Conservation (phyloP, 2,113 vertebrate genomes). For the Crotalus viridis region DNA sequence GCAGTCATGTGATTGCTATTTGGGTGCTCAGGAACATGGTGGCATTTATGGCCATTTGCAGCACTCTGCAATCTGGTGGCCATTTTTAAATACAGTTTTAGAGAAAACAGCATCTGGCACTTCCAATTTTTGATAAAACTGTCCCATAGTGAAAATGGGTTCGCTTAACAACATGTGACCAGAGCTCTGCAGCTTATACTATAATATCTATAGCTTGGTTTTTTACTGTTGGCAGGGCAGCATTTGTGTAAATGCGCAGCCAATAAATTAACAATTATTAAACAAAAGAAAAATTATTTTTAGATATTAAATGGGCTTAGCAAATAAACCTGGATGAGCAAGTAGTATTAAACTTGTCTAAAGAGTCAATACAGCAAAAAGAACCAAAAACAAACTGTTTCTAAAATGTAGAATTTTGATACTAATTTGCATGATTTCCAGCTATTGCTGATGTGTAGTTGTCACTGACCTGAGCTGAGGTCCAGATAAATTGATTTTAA, state of each 20-base stretch:
- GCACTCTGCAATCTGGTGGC: neutral
- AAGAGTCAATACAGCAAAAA: neutral
- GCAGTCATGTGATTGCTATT: neutral
- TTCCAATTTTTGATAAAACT: neutral
- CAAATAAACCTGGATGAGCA: neutral
- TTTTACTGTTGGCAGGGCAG: neutral
- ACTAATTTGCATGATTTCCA: neutral
- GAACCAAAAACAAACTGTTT: neutral
- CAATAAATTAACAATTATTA: neutral
- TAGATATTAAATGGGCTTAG: neutral
- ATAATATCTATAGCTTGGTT: neutral
- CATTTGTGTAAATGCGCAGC: neutral
- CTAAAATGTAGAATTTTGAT: neutral
- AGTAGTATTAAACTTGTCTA: neutral
- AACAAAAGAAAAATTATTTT: neutral
- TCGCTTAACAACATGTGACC: neutral
- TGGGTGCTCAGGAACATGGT: neutral
- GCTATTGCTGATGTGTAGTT: neutral
- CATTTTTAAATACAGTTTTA: neutral
- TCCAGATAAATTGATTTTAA: conserved; percentile 77
- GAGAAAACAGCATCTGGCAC: neutral
- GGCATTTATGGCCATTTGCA: neutral
- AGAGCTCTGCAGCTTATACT: neutral
- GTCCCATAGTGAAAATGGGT: neutral
- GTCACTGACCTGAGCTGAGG: conserved; percentile 81